Evolutionary conservation across 2,888 invertebrate species (phyloP).

Genomic region (Nowickia ferox): DNA sequence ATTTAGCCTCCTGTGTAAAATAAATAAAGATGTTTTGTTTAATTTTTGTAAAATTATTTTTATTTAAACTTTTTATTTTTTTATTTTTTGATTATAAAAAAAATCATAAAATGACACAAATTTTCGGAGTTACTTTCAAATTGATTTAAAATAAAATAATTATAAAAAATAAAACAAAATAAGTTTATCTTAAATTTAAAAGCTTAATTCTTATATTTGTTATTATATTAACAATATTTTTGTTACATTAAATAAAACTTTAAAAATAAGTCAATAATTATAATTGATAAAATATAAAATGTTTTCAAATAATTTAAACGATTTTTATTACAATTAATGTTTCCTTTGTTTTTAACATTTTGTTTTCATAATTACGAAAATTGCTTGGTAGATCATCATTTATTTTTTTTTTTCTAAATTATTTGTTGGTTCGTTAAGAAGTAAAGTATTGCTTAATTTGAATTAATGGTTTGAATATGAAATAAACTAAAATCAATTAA

Average conservation of each 20-base stretch:
- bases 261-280: slow-evolving; percentile 39
- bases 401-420: background rate
- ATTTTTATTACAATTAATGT: background rate
- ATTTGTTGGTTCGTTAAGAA: slow-evolving; percentile 9
- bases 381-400: slow-evolving; percentile 53
- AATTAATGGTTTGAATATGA: slow-evolving; percentile 31
- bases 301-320: slow-evolving; percentile 45
- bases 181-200: slow-evolving; percentile 59
- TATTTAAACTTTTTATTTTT: slow-evolving; percentile 62
- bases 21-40: background rate
- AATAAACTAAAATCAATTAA: slow-evolving; percentile 22
- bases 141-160: slow-evolving; percentile 57
- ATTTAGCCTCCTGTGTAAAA: background rate
- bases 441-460: slow-evolving; percentile 51
- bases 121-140: slow-evolving; percentile 70
- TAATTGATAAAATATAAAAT: slow-evolving; percentile 33
- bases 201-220: slow-evolving; percentile 62
- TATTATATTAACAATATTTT: slow-evolving; percentile 59
- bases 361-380: slow-evolving; percentile 40
- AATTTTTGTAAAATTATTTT: slow-evolving; percentile 71
- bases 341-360: background rate
- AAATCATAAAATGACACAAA: slow-evolving; percentile 71
- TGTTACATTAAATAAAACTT: slow-evolving; percentile 38
- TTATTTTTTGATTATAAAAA: slow-evolving; percentile 62
- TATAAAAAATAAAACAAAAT: slow-evolving; percentile 63